These are phyloP conservation scores for Andricus grossulariae DNA, from an alignment of 1,140 invertebrate species.

Conservation along the genomic window DNA sequence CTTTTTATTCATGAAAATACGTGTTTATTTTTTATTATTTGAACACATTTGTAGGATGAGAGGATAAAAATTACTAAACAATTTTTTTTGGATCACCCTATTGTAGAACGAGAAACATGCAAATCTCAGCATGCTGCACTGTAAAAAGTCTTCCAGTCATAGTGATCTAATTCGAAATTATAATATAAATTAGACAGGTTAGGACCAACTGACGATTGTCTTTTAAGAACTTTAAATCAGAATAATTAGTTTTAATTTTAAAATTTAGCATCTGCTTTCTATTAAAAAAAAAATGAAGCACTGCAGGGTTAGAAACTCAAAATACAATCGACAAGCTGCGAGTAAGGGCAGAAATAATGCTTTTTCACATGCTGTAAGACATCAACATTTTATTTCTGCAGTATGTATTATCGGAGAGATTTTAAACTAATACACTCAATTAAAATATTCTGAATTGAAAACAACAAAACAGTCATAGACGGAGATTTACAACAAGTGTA, in stretches of 20 bases:
- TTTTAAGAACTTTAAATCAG: not conserved
- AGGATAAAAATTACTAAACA: no score
- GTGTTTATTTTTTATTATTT: no score
- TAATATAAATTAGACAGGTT: slow-evolving; percentile 2
- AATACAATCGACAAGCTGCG: slow-evolving; percentile 8
- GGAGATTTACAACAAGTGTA: no score
- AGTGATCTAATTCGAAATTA: not conserved
- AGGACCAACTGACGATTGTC: slow-evolving; percentile 1
- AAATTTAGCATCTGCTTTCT: not conserved
- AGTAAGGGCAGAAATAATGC: slow-evolving; percentile 20
- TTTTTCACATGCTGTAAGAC: slow-evolving; percentile 15
- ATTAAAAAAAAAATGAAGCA: not conserved
- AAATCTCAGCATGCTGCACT: slow-evolving; percentile 6
- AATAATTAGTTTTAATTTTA: not conserved
- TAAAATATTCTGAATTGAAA: no score
- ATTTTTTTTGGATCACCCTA: no score
- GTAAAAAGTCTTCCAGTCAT: not conserved
- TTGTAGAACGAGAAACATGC: not conserved
- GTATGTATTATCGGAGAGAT: not conserved
- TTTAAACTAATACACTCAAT: no score
- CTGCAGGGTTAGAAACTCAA: not conserved
- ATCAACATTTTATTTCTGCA: slow-evolving; percentile 19
- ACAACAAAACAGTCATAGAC: no score
- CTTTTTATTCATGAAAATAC: no score
- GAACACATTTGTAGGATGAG: no score